Evolutionary conservation across 1,140 invertebrate genomes (phyloP), one percentile per base, ranked within the genome.

Genomic region (Lordiphosa clarofinis): DNA sequence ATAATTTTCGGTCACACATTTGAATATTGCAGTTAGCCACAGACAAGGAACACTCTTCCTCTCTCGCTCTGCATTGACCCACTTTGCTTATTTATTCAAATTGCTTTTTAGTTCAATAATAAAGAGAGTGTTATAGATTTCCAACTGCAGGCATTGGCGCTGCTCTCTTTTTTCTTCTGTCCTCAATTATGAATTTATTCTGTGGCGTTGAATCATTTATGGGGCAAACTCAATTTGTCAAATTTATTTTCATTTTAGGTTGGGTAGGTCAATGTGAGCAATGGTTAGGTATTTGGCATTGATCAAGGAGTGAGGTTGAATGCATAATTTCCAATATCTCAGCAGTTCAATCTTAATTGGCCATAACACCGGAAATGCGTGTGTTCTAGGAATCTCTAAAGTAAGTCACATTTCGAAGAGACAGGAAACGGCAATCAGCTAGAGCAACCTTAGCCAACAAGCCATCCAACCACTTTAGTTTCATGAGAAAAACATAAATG

Each of bases 81-180:
- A 82, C 70, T 76, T 82, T 84, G 60, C 67, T 81, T 81, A 81
- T 81, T 81, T 81, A 82, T 82, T 82, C 64, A 69, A 82, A 84
- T 84, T 76, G 73, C 68, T 84, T 82, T 82, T 76, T 60, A 62
- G 50, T 62, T 62, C 68, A 63, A 71, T 64, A 63, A 49, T 53
- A 42, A 33, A 59, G 47, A 56, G 21, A 31, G 36, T 53, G 46
- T 37, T 39, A 5, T 11, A 9, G 13, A 36, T 64, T 63, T 31
- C 8, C 28, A 31, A 31, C 6, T 31, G 28, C 28, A 31, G 7
- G 7, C 28, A 31, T 31, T 31, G 28, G 28, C 5, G 5, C 66
- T 60, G 40, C 55, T 58, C 40, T 81, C 48, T 28, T 55, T 56
- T 66, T 46, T 35, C 58, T 40, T 60, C 56, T 59, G 61, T 21